A percentile compares a stretch with the other conserved stretches of the same genome.
Evolutionary conservation across 2,113 vertebrate species (phyloP).

Genomic region (Mus musculus): GRCm39 chrX:143708001-143708500

Average conservation of each 20-base stretch:
- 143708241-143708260: background rate
- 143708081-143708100: background rate
- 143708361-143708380: background rate
- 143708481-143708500: too few relatives aligned
- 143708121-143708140: background rate
- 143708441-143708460: too few relatives aligned
- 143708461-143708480: too few relatives aligned
- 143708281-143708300: background rate
- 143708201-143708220: background rate
- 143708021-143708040: background rate
- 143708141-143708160: background rate
- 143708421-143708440: too few relatives aligned
- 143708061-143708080: slow-evolving; percentile 6
- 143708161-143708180: background rate
- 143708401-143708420: too few relatives aligned
- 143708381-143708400: too few relatives aligned
- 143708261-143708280: slow-evolving; percentile 27
- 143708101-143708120: slow-evolving; percentile 35
- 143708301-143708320: background rate
- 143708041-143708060: background rate
- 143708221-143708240: background rate
- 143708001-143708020: background rate
- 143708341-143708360: background rate
- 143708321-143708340: background rate
- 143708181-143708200: slow-evolving; percentile 1